Conservation (phyloP, 1,140 invertebrate genomes). For the Drosophila pseudoobscura region DNA sequence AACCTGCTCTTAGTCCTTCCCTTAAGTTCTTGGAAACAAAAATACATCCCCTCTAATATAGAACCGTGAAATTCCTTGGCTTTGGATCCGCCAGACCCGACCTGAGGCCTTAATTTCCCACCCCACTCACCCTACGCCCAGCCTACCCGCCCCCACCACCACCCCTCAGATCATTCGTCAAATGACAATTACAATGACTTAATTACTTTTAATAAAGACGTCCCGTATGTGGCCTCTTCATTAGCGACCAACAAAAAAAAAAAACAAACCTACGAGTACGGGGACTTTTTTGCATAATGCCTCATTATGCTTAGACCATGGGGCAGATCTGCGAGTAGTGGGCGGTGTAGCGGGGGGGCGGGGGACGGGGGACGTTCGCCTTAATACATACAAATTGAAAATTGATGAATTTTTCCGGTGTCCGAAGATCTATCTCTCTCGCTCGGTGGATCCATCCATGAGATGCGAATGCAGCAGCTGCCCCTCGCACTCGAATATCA, state of each 20-base stretch:
- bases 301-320: constrained; percentile 71
- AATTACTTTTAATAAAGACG: constrained; percentile 82
- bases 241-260: constrained; percentile 56
- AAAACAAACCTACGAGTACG: constrained; percentile 15
- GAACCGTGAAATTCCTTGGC: no score
- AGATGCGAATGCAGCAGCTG: constrained; percentile 32
- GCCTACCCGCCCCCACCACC: neutral
- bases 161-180: constrained; percentile 47
- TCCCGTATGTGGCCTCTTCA: constrained; percentile 72
- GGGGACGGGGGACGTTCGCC: constrained; percentile 39
- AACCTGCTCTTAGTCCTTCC: no score
- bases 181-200: constrained; percentile 78
- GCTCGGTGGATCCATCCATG: neutral
- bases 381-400: constrained; percentile 82
- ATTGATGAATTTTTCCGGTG: constrained; percentile 83
- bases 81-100: no score
- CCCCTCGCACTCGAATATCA: constrained; percentile 54
- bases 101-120: no score
- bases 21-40: no score
- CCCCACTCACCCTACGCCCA: neutral
- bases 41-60: no score
- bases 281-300: constrained; percentile 74
- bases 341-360: neutral
- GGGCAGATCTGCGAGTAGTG: neutral
- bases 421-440: constrained; percentile 4